Evolutionary conservation across 35 echinoderm and acorn worm genomes (phyloP), one percentile per base, ranked within the genome.

Genomic region (Lytechinus pictus): DNA sequence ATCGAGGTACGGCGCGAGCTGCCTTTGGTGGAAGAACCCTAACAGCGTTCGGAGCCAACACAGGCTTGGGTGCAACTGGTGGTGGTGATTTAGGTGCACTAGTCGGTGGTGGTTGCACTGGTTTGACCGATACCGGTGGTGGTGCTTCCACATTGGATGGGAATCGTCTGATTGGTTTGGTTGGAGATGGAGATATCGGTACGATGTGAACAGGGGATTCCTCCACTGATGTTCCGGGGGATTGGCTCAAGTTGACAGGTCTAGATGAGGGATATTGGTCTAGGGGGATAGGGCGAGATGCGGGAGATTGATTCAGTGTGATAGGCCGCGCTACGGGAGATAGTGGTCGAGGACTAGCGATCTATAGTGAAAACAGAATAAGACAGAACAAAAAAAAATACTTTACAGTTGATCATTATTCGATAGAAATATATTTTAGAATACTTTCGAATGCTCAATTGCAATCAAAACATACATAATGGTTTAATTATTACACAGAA

Each of bases 31-130:
- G 88, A 54, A 90, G 28, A 29, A 90, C 88, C 52, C 52, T 52
- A 12, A 90, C 27, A 12, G 88, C 88, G 52, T 90, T 90, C 24
- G 88, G 88, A 21, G 88, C 33, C 13, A 58, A 2, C 56, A 58
- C 9, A 10, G 88, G 88, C 14, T 54, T 90, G 0, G 88, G 88
- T 6, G 88, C 29, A 52, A 90, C 88, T 51, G 88, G 88, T 5
- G 88, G 52, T 90, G 88, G 88, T 90, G 88, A 90, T 90, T 79
- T 79, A 79, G 88, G 29, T 28, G 27, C 14, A 90, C 88, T 90
- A 5, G 52, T 54, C 8, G 88, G 52, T 8, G 27, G 52, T 12
- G 88, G 29, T 13, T 54, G 88, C 9, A 90, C 88, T 52, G 88
- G 88, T 21, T 51, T 90, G 28, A 54, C 29, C 52, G 88, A 90